Evolutionary conservation across 1,140 invertebrate species (phyloP), one percentile per base, ranked within the genome.

Genomic region (Drosophila busckii): DNA sequence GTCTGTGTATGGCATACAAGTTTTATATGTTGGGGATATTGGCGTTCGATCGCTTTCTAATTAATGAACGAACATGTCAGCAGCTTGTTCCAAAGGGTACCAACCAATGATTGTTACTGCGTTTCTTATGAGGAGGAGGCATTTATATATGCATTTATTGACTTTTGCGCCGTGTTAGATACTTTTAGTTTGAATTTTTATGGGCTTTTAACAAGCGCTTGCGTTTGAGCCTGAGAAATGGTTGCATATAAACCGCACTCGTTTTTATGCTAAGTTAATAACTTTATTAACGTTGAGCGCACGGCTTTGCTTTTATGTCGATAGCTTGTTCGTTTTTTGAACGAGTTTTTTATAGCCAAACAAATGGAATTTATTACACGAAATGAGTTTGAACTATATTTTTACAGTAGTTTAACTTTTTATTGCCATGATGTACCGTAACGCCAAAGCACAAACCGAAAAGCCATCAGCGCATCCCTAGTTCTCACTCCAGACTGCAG

Each of bases 131-230:
- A n/a, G n/a, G n/a, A n/a, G n/a, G 26, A 13, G 42, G 55, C 62
- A 76, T 78, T 78, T 78, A 78, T n/a, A n/a, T 76, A 78, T 71
- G 71, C 73, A 71, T 78, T 71, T 78, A 67, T 78, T 62, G 71
- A 16, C 49, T 31, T 15, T 17, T 29, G 44, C 26, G 29, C 26
- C 34, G 62, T 80, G 71, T 80, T 80, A 80, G 53, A 68, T 80
- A n/a, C n/a, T n/a, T n/a, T n/a, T n/a, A n/a, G n/a, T 68, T 64
- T 50, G 59, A 78, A 65, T 68, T 80, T 78, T 80, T 80, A 78
- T 78, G 69, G 64, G 25, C 50, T 62, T 78, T 80, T 80, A 80
- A 80, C 73, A 80, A 78, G 73, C n/a, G 23, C 56, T 38, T 38
- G 22, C n/a, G n/a, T 9, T 16, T 9, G 2, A 20, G 17, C 32